Percentiles rank a stretch among this genome's conserved stretches.
These are phyloP conservation scores for Trypoxylon attenuatum DNA, from an alignment of 2,888 invertebrate genomes.

Conservation along the genomic window DNA sequence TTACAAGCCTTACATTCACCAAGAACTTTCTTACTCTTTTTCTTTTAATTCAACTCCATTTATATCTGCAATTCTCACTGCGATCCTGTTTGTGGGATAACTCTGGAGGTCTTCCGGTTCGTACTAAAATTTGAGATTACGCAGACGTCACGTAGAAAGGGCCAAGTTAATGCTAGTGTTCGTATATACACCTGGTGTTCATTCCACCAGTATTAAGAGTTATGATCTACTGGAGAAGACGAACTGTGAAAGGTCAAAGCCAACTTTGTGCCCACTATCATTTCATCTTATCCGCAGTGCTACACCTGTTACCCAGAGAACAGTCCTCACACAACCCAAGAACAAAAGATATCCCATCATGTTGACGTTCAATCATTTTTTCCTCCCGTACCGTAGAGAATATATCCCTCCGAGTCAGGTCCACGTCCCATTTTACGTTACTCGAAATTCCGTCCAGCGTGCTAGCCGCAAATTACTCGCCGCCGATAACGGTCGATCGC, in stretches of 20 bases:
- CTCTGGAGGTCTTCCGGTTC: slow-evolving; percentile 4
- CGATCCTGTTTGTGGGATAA: slow-evolving; percentile 27
- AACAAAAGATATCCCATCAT: too few species aligned
- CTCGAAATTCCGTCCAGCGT: background rate
- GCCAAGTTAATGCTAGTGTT: background rate
- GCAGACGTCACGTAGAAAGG: background rate
- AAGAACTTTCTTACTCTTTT: background rate
- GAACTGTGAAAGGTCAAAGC: slow-evolving; percentile 1
- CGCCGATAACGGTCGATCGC: background rate
- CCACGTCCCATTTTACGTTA: too few species aligned
- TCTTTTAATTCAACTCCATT: background rate
- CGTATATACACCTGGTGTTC: slow-evolving; percentile 12
- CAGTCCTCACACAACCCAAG: too few species aligned
- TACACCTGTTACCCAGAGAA: background rate
- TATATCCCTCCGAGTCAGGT: too few species aligned
- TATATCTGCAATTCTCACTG: slow-evolving; percentile 11
- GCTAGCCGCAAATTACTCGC: background rate
- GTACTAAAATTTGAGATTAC: slow-evolving; percentile 16
- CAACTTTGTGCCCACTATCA: slow-evolving; percentile 1
- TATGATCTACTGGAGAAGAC: slow-evolving; percentile 14
- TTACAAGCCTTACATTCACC: background rate
- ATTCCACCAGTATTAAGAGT: slow-evolving; percentile 31
- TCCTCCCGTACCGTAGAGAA: too few species aligned
- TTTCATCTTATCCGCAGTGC: background rate
- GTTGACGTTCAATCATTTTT: too few species aligned